Percentiles rank a stretch among this genome's conserved stretches.
These are phyloP conservation scores for Leptinotarsa rubiginosa DNA, from an alignment of 2,888 invertebrate genomes.

Conservation along the genomic window DNA sequence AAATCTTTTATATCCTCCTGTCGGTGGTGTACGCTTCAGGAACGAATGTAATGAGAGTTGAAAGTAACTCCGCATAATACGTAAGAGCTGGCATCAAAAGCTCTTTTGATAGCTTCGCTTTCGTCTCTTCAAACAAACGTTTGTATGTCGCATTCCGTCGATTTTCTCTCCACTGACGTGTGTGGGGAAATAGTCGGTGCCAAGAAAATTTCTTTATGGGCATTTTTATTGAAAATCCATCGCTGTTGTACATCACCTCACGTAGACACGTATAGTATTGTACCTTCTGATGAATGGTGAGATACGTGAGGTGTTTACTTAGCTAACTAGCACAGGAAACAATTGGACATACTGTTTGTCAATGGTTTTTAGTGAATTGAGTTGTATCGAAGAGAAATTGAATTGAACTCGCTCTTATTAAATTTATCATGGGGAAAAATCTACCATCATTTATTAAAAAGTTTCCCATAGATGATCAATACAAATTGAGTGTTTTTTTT, in stretches of 20 bases:
- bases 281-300: conserved; percentile 51
- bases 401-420: background rate
- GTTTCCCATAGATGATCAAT: too few relatives aligned
- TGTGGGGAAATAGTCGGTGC: conserved; percentile 4
- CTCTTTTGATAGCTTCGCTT: conserved; percentile 16
- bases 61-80: conserved; percentile 30
- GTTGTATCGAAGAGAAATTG: conserved; percentile 11
- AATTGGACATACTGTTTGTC: conserved; percentile 32
- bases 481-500: too few relatives aligned
- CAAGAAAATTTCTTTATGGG: conserved; percentile 19
- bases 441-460: too few relatives aligned
- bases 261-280: conserved; percentile 52
- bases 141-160: background rate
- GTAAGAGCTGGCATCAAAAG: conserved; percentile 31
- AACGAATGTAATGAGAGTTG: conserved; percentile 33
- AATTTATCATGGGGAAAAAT: background rate
- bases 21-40: conserved; percentile 6
- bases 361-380: conserved; percentile 33
- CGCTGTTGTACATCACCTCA: conserved; percentile 45
- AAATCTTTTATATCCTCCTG: conserved; percentile 23
- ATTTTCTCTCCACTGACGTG: background rate
- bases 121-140: background rate
- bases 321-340: conserved; percentile 40
- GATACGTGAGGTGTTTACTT: conserved; percentile 49
- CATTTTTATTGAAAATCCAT: conserved; percentile 50